phyloP scores from a whole-genome alignment of 1,140 invertebrate species.

The Trachymyrmex septentrionalis region DNA sequence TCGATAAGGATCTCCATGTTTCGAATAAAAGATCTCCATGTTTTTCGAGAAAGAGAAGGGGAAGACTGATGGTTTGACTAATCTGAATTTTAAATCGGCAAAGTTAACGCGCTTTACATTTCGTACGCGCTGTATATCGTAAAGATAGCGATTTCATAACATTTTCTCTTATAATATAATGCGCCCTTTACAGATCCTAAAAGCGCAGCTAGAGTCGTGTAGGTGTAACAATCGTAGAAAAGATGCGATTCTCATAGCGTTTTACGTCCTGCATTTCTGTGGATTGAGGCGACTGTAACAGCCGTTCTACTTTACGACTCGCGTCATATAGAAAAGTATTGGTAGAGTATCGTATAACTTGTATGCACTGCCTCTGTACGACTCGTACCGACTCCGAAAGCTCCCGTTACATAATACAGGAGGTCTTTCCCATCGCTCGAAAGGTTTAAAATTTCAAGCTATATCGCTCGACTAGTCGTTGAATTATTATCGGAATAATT shows the following conservation, averaged over 20 bases:
- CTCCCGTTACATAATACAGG: background rate
- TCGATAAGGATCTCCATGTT: background rate
- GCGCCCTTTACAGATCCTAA: background rate
- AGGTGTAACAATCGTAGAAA: background rate
- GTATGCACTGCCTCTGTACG: constrained; percentile 1
- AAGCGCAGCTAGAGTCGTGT: background rate
- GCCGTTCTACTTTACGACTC: constrained; percentile 37
- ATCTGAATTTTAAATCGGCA: constrained; percentile 28
- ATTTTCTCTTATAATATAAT: constrained; percentile 12
- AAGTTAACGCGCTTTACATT: background rate
- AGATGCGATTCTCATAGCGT: constrained; percentile 29
- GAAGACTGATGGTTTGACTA: constrained; percentile 5
- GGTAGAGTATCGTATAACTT: constrained; percentile 26
- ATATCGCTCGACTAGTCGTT: background rate
- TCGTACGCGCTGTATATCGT: background rate
- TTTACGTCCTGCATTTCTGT: constrained; percentile 23
- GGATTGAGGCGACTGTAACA: constrained; percentile 40
- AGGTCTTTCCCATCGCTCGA: background rate
- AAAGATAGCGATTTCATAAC: constrained; percentile 25
- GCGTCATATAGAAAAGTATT: constrained; percentile 14
- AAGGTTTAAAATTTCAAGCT: background rate
- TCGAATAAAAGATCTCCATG: constrained; percentile 5
- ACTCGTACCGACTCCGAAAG: background rate
- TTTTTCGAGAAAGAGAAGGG: background rate
- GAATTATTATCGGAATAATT: background rate